Base-by-base conservation (phyloP, 2,113 vertebrate genomes). In the Mesembrinibis cayennensis region DNA sequence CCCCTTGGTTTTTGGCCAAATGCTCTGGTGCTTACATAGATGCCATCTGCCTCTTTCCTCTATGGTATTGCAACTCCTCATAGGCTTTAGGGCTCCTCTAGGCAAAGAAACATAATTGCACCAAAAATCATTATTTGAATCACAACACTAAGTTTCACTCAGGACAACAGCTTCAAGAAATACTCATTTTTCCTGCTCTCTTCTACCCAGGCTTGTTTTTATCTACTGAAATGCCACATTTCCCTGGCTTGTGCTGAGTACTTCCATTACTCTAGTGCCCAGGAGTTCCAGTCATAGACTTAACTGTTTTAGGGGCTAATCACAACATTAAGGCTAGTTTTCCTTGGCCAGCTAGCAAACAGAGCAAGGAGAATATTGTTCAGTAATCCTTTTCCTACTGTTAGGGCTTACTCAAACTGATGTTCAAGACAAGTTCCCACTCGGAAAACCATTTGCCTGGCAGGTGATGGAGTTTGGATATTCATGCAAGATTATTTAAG, bases 1-100 rank as follows among this genome's bases (percentile, higher is more conserved):
- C 85, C 93, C 82, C 29, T 77, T 90, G 85, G 52, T 90, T 96
- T 97, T 95, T 93, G 90, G 95, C 96, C 97, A 95, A 72, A 89
- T 95, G 95, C 95, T 96, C 89, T 85, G 81, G 96, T 97, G 82
- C 73, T 96, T 85, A 18, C 18, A 16, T 70, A 70, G 82, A 81
- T 65, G 53, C 96, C 97, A 98, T 97, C 97, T 98, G 97, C 88
- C 96, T 93, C 52, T 91, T 87, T 83, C 55, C 96, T 96, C 92
- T 56, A 16, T 47, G 91, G 92, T 87, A 79, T 38, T 77, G 58
- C 73, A 95, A 69, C 45, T 94, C 89, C 91, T 94, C 34, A 16
- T 87, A 96, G 96, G 95, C 87, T 76, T 81, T 52, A 53, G 52
- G 91, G 82, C 55, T 94, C 94, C 96, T 96, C 70, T 58, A 55